Percentiles rank a stretch among this genome's conserved stretches.
Evolutionary conservation across 1,140 invertebrate genomes (phyloP).

Genomic region (Atta colombica): DNA sequence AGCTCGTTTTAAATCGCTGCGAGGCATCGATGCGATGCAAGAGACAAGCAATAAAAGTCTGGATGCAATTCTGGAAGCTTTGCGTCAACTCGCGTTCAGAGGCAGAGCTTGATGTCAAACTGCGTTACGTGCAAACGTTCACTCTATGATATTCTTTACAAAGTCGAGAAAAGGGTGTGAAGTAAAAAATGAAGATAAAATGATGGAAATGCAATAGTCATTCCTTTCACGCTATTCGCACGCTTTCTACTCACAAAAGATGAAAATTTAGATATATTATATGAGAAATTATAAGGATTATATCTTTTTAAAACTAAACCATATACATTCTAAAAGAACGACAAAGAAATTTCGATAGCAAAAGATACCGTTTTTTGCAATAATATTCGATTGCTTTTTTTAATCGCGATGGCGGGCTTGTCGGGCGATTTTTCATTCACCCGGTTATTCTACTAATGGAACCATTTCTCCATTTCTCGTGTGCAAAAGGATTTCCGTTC

Average conservation of each 20-base stretch:
- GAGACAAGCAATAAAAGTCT: constrained; percentile 48
- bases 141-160: constrained; percentile 36
- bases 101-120: constrained; percentile 4
- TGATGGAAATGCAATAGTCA: neutral
- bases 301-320: neutral
- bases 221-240: neutral
- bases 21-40: constrained; percentile 27
- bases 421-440: constrained; percentile 51
- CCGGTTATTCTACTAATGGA: constrained; percentile 51
- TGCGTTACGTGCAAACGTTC: constrained; percentile 40
- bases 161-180: constrained; percentile 15
- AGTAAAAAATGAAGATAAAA: constrained; percentile 42
- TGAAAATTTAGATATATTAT: no score
- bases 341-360: constrained; percentile 8
- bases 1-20: constrained; percentile 5
- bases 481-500: constrained; percentile 46
- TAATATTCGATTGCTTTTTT: constrained; percentile 29
- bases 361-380: constrained; percentile 21
- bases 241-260: neutral
- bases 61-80: constrained; percentile 41
- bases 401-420: constrained; percentile 18
- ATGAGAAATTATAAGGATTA: neutral
- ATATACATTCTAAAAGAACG: neutral
- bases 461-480: constrained; percentile 56
- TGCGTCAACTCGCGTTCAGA: constrained; percentile 18